Evolutionary conservation across 2,888 invertebrate species (phyloP).

Genomic region (Drosophila koepferae): DNA sequence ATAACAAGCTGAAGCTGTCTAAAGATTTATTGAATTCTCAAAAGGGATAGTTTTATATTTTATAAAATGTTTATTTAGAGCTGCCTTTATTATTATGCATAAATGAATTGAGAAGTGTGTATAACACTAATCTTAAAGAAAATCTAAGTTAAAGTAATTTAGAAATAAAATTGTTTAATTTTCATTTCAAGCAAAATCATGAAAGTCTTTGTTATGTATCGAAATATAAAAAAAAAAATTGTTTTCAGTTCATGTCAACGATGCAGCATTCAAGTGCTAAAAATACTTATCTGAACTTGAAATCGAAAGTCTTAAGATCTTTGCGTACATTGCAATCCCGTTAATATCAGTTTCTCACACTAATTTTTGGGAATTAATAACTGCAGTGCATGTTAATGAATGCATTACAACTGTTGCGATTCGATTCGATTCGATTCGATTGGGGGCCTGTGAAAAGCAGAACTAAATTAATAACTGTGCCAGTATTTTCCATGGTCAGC

Average conservation of each 20-base stretch:
- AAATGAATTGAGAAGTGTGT: too few relatives aligned
- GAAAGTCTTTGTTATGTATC: too few relatives aligned
- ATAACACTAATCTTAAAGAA: too few relatives aligned
- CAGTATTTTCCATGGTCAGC: slow-evolving; percentile 12
- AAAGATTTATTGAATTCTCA: background rate
- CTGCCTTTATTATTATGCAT: too few relatives aligned
- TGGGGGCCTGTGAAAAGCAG: slow-evolving; percentile 10
- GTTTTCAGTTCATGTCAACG: background rate
- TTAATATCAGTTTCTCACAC: background rate
- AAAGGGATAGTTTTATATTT: too few relatives aligned
- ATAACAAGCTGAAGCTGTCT: background rate
- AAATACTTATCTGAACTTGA: background rate
- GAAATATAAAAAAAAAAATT: too few relatives aligned
- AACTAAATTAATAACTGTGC: slow-evolving; percentile 25
- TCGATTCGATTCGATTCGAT: background rate
- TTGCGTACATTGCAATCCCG: background rate
- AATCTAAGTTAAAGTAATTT: too few relatives aligned
- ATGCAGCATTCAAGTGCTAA: too few relatives aligned
- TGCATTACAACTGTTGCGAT: slow-evolving; percentile 1
- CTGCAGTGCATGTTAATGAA: background rate
- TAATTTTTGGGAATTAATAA: background rate
- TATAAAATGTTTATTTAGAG: too few relatives aligned
- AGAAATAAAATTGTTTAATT: too few relatives aligned
- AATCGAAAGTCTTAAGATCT: background rate
- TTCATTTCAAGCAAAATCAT: too few relatives aligned